phyloP scores from a whole-genome alignment of 1,140 invertebrate species.

The Drosophila triauraria region DNA sequence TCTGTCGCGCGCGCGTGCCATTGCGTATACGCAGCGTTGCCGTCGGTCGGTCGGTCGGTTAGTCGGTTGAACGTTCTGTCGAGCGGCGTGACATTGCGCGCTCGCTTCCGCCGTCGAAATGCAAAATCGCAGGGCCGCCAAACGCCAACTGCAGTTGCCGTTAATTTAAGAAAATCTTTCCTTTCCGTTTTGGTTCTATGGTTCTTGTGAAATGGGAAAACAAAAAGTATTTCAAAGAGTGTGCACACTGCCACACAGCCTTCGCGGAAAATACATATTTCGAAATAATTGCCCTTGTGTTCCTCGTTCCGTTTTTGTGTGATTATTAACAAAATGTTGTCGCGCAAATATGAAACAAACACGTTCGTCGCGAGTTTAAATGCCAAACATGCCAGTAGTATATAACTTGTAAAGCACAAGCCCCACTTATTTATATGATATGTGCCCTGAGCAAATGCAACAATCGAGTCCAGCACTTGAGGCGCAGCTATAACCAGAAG shows the following conservation, averaged over 20 bases:
- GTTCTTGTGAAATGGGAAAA: constrained; percentile 27
- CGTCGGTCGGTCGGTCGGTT: constrained; percentile 19
- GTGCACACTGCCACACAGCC: constrained; percentile 31
- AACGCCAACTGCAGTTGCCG: constrained; percentile 35
- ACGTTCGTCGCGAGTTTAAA: constrained; percentile 54
- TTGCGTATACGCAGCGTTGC: constrained; percentile 77
- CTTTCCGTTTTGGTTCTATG: constrained; percentile 6
- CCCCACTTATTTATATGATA: constrained; percentile 47
- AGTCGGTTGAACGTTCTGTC: not conserved
- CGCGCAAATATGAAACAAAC: constrained; percentile 65
- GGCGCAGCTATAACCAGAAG: constrained; percentile 22
- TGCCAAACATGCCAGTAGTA: constrained; percentile 28
- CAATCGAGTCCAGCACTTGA: constrained; percentile 15
- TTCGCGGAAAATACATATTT: constrained; percentile 46
- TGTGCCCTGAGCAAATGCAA: constrained; percentile 50
- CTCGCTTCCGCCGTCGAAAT: constrained; percentile 46
- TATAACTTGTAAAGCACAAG: constrained; percentile 20
- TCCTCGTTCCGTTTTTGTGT: constrained; percentile 38
- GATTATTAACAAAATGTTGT: constrained; percentile 64
- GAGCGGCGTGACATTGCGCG: constrained; percentile 32
- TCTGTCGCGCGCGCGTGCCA: constrained; percentile 59
- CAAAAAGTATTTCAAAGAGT: constrained; percentile 20
- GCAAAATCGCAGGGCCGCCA: constrained; percentile 31
- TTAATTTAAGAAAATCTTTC: constrained; percentile 40
- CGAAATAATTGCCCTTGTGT: constrained; percentile 53